Conservation (phyloP, 1,140 invertebrate genomes). For the Lepidotrigona ventralis region DNA sequence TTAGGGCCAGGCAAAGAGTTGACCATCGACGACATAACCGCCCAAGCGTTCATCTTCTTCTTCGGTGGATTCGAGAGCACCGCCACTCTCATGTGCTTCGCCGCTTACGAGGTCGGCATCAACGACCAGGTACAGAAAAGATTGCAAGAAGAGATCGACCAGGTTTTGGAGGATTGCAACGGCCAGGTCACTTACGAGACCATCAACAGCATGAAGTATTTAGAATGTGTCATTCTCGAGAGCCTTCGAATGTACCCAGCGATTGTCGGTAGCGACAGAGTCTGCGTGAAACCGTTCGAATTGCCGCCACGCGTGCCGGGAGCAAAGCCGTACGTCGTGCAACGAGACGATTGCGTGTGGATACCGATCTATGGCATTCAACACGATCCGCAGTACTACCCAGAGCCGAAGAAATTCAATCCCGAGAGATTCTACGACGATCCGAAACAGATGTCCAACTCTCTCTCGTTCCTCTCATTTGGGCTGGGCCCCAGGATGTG, state of each 20-base stretch:
- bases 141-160: constrained; percentile 80
- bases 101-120: constrained; percentile 56
- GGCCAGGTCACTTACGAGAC: constrained; percentile 74
- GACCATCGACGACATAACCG: constrained; percentile 52
- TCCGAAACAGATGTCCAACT: constrained; percentile 66
- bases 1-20: constrained; percentile 62
- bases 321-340: constrained; percentile 33
- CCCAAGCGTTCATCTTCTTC: constrained; percentile 72
- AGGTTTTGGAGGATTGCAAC: constrained; percentile 71
- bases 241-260: constrained; percentile 51
- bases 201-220: constrained; percentile 71
- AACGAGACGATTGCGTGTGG: constrained; percentile 58
- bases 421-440: constrained; percentile 80
- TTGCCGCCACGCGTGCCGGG: constrained; percentile 63
- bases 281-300: constrained; percentile 44
- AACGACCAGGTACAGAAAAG: constrained; percentile 60
- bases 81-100: constrained; percentile 79
- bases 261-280: constrained; percentile 25
- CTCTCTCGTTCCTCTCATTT: constrained; percentile 71
- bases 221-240: constrained; percentile 70
- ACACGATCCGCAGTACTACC: constrained; percentile 79
- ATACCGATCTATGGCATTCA: constrained; percentile 78
- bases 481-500: constrained; percentile 77
- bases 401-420: constrained; percentile 79
- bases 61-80: constrained; percentile 81